Base-by-base conservation (phyloP, 2,888 invertebrate genomes). In the Drosophila lacicola region DNA sequence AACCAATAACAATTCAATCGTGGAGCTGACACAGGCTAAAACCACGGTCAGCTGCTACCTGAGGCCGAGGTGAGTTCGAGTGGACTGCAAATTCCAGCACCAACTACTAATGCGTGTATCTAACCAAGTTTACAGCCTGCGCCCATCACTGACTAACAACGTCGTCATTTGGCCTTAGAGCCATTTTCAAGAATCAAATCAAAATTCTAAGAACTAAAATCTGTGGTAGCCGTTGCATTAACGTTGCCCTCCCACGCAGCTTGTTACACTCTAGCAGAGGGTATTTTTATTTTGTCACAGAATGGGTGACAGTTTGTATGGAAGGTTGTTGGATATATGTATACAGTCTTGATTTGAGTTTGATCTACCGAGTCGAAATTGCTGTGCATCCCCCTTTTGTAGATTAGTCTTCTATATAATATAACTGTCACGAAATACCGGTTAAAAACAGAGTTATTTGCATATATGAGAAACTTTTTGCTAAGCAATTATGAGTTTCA, bases 81-180 rank as follows among this genome's bases (percentile, higher is more conserved):
- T 41, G 19, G 42, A 69, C 55, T 56, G 25, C 49, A 56, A 29
- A 37, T 60, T 63, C 33, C 50, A 14, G n/a, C 9, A n/a, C 34
- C 19, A 74, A 14, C 64, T 54, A 61, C 65, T 78, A 84, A 73
- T 61, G 73, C 55, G 29, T 49, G 62, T 81, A 64, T 81, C 71
- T 80, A 85, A 79, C 62, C 60, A 76, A 80, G 84, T 70, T 78
- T 58, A 37, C 69, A 69, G 74, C 78, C 62, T 42, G 53, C 37
- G 53, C 45, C 36, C 9, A 49, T 36, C 33, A 64, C 57, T 64
- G 60, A 74, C 46, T 61, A 69, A 72, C 46, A 67, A 55, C 62
- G 33, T 61, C 60, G 41, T 57, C 49, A 55, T 41, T 33, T 39
- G 34, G 33, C 21, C 51, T 21, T 25, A 10, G 33, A 44, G 56